Evolutionary conservation across 1,140 invertebrate genomes (phyloP), one percentile per base, ranked within the genome.

Genomic region (Pseudomyrmex pallidus): DNA sequence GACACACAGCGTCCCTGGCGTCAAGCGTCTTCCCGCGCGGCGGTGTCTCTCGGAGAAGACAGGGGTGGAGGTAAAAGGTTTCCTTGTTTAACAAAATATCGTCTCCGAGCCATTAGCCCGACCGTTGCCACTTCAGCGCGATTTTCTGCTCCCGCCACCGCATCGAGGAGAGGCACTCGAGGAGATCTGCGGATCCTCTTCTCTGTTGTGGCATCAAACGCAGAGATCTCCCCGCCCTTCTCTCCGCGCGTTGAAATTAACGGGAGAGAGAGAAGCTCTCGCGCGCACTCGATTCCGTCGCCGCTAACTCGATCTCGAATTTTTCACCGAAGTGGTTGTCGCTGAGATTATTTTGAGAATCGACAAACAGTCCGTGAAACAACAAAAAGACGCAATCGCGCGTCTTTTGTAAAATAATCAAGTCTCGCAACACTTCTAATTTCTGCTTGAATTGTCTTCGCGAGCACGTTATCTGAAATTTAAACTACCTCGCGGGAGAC

Each of bases 51-150:
- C 77, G 76, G 80, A 90, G 74, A 70, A 22, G 44, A 64, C 74
- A 85, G 88, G 77, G 72, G 35, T 35, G 35, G 89, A 90, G 92
- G 93, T 94, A 94, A 94, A 94, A 94, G 94, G 93, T 94, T 94
- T 94, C 89, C 91, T 87, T 93, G 93, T 94, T 94, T 94, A 94
- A 93, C 92, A 93, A 94, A 94, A 94, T 93, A 93, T 90, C 93
- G 90, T 84, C 88, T 84, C 89, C 91, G 87, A 93, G 87, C 93
- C 94, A 94, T 94, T 94, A 94, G 92, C 92, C 91, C 89, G 91
- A 93, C 90, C 84, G 89, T 91, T 90, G 83, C 90, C 88, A 91
- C 90, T 91, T 92, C 89, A 91, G 77, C 88, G 89, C 90, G 90
- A 91, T 93, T 93, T 90, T 85, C 90, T 91, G 89, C 85, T 90